These are phyloP conservation scores for Mustelus asterias DNA, from an alignment of 2,113 vertebrate species.

Conservation along the genomic window DNA sequence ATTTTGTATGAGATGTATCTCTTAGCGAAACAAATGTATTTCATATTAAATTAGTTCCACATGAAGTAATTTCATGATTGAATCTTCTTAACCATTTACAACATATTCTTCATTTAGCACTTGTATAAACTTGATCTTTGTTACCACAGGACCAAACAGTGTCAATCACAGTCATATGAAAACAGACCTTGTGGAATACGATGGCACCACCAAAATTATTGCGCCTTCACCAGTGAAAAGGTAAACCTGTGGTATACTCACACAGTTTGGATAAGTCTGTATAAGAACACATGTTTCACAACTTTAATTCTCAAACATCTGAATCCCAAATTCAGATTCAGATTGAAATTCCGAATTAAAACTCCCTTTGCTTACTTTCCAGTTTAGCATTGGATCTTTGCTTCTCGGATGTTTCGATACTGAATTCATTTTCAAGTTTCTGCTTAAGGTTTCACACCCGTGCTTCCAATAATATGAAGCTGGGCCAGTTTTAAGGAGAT, in stretches of 20 bases:
- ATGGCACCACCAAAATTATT: slow-evolving; percentile 63
- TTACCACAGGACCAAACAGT: slow-evolving; percentile 49
- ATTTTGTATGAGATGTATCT: not conserved
- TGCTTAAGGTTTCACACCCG: not conserved
- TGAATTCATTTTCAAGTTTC: not conserved
- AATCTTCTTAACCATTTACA: not conserved
- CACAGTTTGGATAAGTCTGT: not conserved
- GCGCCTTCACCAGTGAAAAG: slow-evolving; percentile 68
- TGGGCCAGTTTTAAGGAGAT: not conserved
- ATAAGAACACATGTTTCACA: not conserved
- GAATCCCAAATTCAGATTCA: not conserved
- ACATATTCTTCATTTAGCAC: not conserved
- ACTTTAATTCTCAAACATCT: not conserved
- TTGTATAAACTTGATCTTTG: not conserved
- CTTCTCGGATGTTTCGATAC: not conserved
- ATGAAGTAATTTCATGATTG: not conserved
- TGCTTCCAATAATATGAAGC: not conserved
- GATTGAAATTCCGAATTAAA: not conserved
- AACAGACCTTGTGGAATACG: slow-evolving; percentile 57
- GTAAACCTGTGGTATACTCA: slow-evolving; percentile 44
- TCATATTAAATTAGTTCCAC: not conserved
- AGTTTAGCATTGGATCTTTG: not conserved
- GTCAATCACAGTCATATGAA: slow-evolving; percentile 51
- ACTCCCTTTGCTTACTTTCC: not conserved
- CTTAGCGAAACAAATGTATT: not conserved